Base-by-base conservation (phyloP, 2,888 invertebrate genomes). In the Anarsia innoxiella region DNA sequence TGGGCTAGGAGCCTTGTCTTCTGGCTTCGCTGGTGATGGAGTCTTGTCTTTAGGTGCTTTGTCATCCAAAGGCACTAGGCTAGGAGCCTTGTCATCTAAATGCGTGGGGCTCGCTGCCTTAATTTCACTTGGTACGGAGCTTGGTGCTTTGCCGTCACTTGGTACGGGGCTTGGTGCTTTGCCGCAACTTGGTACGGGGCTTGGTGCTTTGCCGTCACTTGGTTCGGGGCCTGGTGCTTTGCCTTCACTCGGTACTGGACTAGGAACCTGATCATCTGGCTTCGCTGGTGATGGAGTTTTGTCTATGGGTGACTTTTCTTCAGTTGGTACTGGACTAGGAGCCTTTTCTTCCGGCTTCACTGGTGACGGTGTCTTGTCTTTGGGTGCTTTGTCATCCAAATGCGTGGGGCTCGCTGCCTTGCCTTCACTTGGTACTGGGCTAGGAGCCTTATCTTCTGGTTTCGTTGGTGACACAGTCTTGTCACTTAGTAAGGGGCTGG, bases 211-310 rank as follows among this genome's bases (percentile, higher is more conserved):
- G 10, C 12, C 23, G n/a, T 23, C 23, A 9, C 23, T 2, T 3
- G 15, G 15, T 11, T 10, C 16, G 1, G 30, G 16, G 2, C n/a
- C 2, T 14, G 6, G 3, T 3, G 19, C 12, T 23, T 31, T 31
- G n/a, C n/a, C n/a, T 2, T 31, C 23, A 12, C 19, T 11, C 9
- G 12, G 31, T 12, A 9, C 8, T 25, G 4, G 8, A 25, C 3
- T 41, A 1, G 36, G 34, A 9, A 14, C 32, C 19, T 43, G 44
- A 5, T 43, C 41, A 10, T 31, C 49, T 9, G 23, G 10, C 1
- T 44, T 32, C 0, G 31, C 31, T 2, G 39, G 36, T 14, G 44
- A 49, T 4, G 37, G 31, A 6, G 10, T 13, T 15, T 44, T 44
- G 23, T 23, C 3, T 3, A 3, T 12, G 12, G 28, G 12, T 3